These are phyloP conservation scores for Meteorus colon DNA, from an alignment of 2,888 invertebrate genomes.

Conservation along the genomic window DNA sequence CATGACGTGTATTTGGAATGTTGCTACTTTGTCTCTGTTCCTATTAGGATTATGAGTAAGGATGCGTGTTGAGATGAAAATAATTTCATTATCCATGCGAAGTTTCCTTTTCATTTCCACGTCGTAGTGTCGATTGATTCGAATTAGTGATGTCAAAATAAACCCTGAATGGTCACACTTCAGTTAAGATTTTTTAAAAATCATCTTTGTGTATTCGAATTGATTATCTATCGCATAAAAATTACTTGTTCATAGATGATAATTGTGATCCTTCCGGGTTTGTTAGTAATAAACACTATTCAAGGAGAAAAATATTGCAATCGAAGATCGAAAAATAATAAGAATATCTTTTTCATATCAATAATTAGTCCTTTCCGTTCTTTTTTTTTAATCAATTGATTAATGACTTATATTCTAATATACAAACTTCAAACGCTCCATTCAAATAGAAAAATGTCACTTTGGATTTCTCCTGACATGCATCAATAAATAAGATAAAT, in stretches of 20 bases:
- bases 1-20: slow-evolving; percentile 65
- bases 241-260: too few species aligned
- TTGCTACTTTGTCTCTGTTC: slow-evolving; percentile 57
- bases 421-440: not conserved
- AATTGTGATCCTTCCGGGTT: not conserved
- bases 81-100: not conserved
- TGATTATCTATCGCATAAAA: too few species aligned
- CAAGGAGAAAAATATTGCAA: slow-evolving; percentile 12
- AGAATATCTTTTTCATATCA: not conserved
- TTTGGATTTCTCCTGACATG: not conserved
- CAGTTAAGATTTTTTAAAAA: too few species aligned
- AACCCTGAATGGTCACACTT: too few species aligned
- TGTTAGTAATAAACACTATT: not conserved
- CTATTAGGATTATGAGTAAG: slow-evolving; percentile 43
- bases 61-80: slow-evolving; percentile 12
- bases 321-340: slow-evolving; percentile 38
- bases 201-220: too few species aligned
- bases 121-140: slow-evolving; percentile 32
- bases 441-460: not conserved
- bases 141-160: slow-evolving; percentile 18
- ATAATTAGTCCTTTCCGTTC: slow-evolving; percentile 2
- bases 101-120: not conserved
- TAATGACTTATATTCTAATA: not conserved
- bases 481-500: not conserved
- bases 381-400: slow-evolving; percentile 12